phyloP scores from a whole-genome alignment of 2,113 vertebrate species.

The Oryzias curvinotus region DNA sequence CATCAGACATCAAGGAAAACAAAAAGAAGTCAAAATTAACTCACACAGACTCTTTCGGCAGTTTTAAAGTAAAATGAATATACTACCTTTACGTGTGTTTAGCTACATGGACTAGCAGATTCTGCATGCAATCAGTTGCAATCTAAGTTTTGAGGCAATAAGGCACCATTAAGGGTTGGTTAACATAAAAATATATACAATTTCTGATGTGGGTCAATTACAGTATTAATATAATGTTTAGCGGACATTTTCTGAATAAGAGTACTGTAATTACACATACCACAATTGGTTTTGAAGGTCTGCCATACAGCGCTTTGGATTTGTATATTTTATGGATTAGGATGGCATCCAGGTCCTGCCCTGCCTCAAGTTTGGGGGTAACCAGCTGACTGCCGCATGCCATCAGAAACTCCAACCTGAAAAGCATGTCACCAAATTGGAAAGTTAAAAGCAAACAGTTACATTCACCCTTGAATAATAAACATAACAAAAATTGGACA shows the following conservation, averaged over 20 bases:
- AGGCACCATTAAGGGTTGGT: too few relatives aligned
- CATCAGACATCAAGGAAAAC: neutral
- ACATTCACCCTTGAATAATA: too few relatives aligned
- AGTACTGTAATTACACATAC: neutral
- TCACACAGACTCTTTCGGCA: neutral
- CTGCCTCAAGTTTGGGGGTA: neutral
- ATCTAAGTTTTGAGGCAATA: too few relatives aligned
- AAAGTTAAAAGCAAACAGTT: too few relatives aligned
- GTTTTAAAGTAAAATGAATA: too few relatives aligned
- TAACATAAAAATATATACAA: too few relatives aligned
- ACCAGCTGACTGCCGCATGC: neutral
- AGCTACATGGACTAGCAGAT: too few relatives aligned
- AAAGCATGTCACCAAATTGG: too few relatives aligned
- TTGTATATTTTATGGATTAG: constrained; percentile 4
- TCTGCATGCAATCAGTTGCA: too few relatives aligned
- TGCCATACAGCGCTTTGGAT: neutral
- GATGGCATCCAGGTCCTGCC: constrained; percentile 1
- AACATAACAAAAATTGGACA: too few relatives aligned
- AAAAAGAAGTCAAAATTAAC: neutral
- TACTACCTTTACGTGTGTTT: too few relatives aligned
- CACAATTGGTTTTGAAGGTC: neutral
- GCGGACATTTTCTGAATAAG: neutral
- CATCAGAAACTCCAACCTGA: neutral
- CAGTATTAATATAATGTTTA: neutral
- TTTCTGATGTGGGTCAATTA: too few relatives aligned